Percentiles rank a stretch among this genome's conserved stretches.
phyloP scores from a whole-genome alignment of 1,140 invertebrate species.

The Sycobia sp. region DNA sequence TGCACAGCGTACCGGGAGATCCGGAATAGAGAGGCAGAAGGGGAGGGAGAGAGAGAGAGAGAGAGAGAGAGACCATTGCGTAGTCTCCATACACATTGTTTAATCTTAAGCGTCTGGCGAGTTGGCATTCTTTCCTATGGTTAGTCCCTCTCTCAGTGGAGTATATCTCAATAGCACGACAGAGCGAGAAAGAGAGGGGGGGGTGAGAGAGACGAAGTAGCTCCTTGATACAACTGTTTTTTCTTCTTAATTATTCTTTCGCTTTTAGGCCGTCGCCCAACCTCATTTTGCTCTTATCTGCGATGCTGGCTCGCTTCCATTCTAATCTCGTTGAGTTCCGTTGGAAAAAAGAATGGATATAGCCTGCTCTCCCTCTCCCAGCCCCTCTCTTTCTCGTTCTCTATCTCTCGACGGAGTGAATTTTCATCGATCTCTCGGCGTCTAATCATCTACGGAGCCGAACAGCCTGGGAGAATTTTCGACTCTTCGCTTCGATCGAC shows the following conservation, averaged over 20 bases:
- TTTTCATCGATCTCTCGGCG: conserved; percentile 22
- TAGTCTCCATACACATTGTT: conserved; percentile 28
- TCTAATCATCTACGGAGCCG: too few species aligned
- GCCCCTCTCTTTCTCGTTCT: conserved; percentile 12
- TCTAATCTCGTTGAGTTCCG: too few species aligned
- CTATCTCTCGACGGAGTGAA: neutral
- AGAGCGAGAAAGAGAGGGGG: too few species aligned
- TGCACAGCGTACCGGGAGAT: too few species aligned
- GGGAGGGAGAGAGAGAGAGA: too few species aligned
- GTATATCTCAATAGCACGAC: too few species aligned
- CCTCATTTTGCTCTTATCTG: conserved; percentile 1
- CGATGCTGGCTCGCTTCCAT: too few species aligned
- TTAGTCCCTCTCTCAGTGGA: too few species aligned
- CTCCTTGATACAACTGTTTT: conserved; percentile 11
- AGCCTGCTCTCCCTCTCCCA: conserved; percentile 8
- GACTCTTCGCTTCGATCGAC: too few species aligned
- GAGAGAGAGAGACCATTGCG: conserved; percentile 11
- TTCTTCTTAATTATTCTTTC: conserved; percentile 19
- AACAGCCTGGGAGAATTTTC: too few species aligned
- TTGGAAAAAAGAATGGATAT: too few species aligned
- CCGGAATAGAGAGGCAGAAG: too few species aligned
- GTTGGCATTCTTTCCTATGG: neutral
- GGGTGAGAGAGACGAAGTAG: conserved; percentile 4
- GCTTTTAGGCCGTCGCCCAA: neutral
- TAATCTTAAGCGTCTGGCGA: conserved; percentile 33